Conservation (phyloP, 2,797 vertebrate genomes). For the Semaprochilodus insignis region DNA sequence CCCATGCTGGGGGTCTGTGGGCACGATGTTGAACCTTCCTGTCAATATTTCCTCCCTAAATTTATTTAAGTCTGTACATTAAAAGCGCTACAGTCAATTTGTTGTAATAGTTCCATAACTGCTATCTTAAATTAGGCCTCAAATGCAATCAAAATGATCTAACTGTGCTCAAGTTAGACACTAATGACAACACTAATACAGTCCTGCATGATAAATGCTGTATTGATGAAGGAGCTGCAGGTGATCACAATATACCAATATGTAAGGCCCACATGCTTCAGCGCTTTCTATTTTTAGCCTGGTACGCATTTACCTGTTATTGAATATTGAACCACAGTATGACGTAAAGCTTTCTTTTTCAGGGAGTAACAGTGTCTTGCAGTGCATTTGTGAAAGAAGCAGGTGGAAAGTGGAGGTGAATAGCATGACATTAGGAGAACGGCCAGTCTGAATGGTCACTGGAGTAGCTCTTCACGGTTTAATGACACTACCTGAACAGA, state of each 20-base stretch:
- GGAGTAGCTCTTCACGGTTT: slow-evolving; percentile 14
- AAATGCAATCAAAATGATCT: background rate
- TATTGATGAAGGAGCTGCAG: background rate
- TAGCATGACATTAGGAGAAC: slow-evolving; percentile 21
- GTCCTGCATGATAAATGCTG: background rate
- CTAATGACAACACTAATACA: too few species aligned
- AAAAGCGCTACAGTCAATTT: background rate
- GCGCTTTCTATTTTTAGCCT: background rate
- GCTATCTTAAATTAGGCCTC: too few species aligned
- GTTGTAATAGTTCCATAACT: background rate
- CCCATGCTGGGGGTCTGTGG: too few species aligned
- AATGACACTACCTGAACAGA: slow-evolving; percentile 19
- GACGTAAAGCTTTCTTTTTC: background rate
- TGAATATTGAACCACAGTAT: background rate
- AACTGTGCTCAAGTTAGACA: background rate
- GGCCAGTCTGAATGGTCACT: slow-evolving; percentile 12
- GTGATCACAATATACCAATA: background rate
- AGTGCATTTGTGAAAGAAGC: slow-evolving; percentile 24
- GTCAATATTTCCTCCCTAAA: background rate
- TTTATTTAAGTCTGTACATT: background rate
- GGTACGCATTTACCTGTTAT: background rate
- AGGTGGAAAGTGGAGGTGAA: slow-evolving; percentile 38
- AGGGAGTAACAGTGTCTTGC: background rate
- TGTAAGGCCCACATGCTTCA: background rate
- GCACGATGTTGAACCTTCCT: background rate